Evolutionary conservation across 2,888 invertebrate genomes (phyloP), one percentile per base, ranked within the genome.

Genomic region (Biston betularia): DNA sequence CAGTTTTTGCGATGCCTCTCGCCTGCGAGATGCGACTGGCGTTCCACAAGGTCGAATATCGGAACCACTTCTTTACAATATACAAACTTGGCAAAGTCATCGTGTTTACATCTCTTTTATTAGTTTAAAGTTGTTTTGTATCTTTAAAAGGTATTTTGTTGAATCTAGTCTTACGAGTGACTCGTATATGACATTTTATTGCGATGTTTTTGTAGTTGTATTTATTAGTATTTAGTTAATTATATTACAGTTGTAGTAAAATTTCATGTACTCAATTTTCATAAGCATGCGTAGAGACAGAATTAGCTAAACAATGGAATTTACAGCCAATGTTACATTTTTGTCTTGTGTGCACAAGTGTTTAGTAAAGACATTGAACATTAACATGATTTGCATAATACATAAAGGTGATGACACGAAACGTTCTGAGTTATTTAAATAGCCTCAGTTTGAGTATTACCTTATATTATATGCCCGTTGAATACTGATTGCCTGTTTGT

Each of bases 31-130:
- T 85, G 78, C 76, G 82, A 64, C 72, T 80, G 83, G 86, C 71
- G 81, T 86, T 65, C 83, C 82, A 70, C 90, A 90, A 89, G 90
- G 89, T 81, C 84, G 81, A 70, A 71, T 72, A 68, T 78, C 79
- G 58, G 74, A 70, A 57, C 79, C 82, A 72, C 73, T 74, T 73
- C 72, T 79, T 72, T 71, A 69, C 66, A 76, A 74, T 71, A 63
- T 64, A 69, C 42, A 15, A 44, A 60, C 50, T 49, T 59, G 10
- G 68, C 53, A 59, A 58, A 57, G 40, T 46, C 38, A 49, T 66
- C 50, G 55, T 68, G 59, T 70, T 71, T 66, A 65, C 63, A 60
- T 67, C 40, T 48, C 49, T 53, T 60, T 64, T 65, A 56, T 56
- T 68, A 65, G 57, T 66, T 58, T 59, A 33, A 55, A 63, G 56